Conservation (phyloP, 2,888 invertebrate genomes). For the Drosophila gaucha region DNA sequence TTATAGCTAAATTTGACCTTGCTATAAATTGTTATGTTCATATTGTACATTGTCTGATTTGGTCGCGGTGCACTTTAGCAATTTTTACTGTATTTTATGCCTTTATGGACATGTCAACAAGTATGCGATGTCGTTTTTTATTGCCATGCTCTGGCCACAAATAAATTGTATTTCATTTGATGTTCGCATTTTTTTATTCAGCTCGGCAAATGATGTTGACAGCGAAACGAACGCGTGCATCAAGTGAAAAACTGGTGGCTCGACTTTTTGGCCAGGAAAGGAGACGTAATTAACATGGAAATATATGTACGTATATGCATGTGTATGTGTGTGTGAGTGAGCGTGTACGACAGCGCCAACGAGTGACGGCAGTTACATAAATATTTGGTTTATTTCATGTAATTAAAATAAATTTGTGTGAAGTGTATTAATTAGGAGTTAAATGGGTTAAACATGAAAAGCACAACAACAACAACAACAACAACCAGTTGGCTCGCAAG, state of each 20-base stretch:
- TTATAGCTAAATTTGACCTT: background rate
- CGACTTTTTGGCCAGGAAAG: conserved; percentile 35
- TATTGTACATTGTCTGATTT: too few relatives aligned
- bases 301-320: conserved; percentile 1
- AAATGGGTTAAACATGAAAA: conserved; percentile 73
- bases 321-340: background rate
- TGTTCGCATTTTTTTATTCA: conserved; percentile 52
- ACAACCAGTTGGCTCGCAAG: conserved; percentile 24
- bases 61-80: conserved; percentile 35
- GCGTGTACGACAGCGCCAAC: conserved; percentile 21
- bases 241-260: conserved; percentile 18
- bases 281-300: conserved; percentile 67
- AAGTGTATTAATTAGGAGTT: conserved; percentile 80
- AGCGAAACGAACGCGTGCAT: conserved; percentile 57
- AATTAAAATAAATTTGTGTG: conserved; percentile 78
- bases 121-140: conserved; percentile 59
- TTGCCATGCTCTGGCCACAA: conserved; percentile 52
- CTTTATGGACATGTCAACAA: conserved; percentile 47
- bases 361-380: conserved; percentile 63
- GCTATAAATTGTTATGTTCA: background rate
- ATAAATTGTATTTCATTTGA: conserved; percentile 74
- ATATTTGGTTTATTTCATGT: conserved; percentile 78
- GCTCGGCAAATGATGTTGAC: conserved; percentile 73
- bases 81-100: conserved; percentile 52
- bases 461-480: conserved; percentile 25